Conservation (phyloP, 2,797 vertebrate genomes). For the Neosalanx taihuensis region DNA sequence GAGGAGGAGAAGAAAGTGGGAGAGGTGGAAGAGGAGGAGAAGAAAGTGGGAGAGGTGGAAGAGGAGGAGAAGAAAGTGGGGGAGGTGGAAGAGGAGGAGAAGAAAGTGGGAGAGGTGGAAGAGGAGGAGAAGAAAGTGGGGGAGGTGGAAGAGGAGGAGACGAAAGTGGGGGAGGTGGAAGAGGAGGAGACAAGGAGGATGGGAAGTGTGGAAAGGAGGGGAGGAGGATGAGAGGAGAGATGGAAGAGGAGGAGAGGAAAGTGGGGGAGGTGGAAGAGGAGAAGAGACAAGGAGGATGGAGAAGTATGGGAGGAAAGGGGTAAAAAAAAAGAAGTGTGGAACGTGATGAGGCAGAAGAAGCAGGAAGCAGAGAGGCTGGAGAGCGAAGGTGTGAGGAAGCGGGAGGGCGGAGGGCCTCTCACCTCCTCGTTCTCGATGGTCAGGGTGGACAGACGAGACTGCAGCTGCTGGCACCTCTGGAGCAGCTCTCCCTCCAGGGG, state of each 20-base stretch:
- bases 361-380: too few relatives aligned
- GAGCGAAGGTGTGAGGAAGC: too few relatives aligned
- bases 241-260: neutral
- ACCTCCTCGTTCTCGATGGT: slow-evolving; percentile 51
- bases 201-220: neutral
- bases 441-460: slow-evolving; percentile 90
- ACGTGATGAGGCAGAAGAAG: too few relatives aligned
- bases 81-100: neutral
- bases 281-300: neutral
- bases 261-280: neutral
- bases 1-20: neutral
- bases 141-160: neutral
- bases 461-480: slow-evolving; percentile 92
- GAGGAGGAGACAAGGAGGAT: neutral
- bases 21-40: neutral
- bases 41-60: too few relatives aligned
- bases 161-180: neutral
- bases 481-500: slow-evolving; percentile 88
- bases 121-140: neutral
- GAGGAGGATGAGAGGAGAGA: neutral
- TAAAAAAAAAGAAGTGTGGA: neutral
- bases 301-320: neutral
- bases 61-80: neutral
- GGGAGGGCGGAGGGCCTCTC: neutral
- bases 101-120: neutral